A percentile compares a stretch with the other conserved stretches of the same genome.
Conservation (phyloP, 1,140 invertebrate species). For the Drusus annulatus region DNA sequence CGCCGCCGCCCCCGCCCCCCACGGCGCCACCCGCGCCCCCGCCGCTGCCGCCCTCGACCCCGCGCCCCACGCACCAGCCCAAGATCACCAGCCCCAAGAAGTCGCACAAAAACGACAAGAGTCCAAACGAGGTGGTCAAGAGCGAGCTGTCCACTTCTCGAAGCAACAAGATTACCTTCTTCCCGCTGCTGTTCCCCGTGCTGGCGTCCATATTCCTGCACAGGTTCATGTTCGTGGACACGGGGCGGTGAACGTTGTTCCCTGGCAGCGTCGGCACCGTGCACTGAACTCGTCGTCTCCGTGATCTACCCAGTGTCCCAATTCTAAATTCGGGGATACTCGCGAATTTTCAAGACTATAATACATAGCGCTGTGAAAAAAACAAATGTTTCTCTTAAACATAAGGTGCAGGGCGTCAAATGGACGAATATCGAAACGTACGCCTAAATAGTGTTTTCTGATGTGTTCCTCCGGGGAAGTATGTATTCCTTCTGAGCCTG, state of each 20-base stretch:
- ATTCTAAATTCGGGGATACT: too few relatives aligned
- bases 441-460: neutral
- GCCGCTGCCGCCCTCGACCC: slow-evolving; percentile 62
- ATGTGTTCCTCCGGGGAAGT: too few relatives aligned
- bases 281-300: neutral
- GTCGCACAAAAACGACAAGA: slow-evolving; percentile 85
- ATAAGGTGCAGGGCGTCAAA: neutral
- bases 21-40: slow-evolving; percentile 72
- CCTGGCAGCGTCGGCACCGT: slow-evolving; percentile 17
- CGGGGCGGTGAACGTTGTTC: slow-evolving; percentile 67
- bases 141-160: slow-evolving; percentile 86
- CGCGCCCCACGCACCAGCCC: slow-evolving; percentile 60
- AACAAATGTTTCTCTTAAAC: neutral
- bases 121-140: slow-evolving; percentile 93
- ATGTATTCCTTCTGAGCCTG: neutral
- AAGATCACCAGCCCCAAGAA: slow-evolving; percentile 71
- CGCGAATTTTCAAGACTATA: neutral
- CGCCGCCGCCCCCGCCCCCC: slow-evolving; percentile 68
- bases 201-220: slow-evolving; percentile 65
- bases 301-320: too few relatives aligned
- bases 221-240: slow-evolving; percentile 64
- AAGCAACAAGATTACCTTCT: slow-evolving; percentile 55
- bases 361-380: slow-evolving; percentile 20
- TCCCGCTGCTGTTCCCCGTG: slow-evolving; percentile 65
- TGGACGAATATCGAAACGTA: neutral